A percentile compares a stretch with the other conserved stretches of the same genome.
phyloP scores from a whole-genome alignment of 2,888 invertebrate species.

The Brenthis daphne region DNA sequence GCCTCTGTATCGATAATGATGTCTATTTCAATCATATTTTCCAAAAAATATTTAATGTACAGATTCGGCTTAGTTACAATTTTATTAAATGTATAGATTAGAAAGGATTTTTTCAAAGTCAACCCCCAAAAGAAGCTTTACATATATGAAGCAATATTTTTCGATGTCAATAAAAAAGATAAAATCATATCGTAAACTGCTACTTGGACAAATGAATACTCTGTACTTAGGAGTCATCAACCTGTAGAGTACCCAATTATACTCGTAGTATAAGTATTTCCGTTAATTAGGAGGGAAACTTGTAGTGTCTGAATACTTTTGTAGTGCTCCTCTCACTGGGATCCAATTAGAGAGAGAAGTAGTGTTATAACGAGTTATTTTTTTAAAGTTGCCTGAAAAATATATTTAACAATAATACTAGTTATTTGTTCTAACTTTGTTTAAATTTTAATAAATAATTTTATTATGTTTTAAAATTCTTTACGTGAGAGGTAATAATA shows the following conservation, averaged over 20 bases:
- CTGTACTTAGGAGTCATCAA: slow-evolving; percentile 1
- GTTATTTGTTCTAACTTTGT: not conserved
- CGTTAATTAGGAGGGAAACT: slow-evolving; percentile 17
- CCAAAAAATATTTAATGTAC: no score
- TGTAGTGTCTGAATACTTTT: slow-evolving; percentile 13
- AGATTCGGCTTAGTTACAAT: no score
- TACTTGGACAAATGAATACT: slow-evolving; percentile 7
- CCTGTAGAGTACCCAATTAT: slow-evolving; percentile 6
- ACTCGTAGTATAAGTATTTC: slow-evolving; percentile 7
- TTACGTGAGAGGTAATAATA: not conserved
- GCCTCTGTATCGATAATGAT: no score
- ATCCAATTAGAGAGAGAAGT: slow-evolving; percentile 2
- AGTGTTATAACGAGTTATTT: slow-evolving; percentile 9
- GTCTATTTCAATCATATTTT: no score
- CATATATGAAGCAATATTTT: no score
- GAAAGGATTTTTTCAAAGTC: no score
- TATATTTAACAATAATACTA: not conserved
- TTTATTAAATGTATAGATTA: no score
- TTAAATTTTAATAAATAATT: not conserved
- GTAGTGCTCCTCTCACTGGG: slow-evolving; percentile 1
- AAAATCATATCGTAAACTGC: not conserved
- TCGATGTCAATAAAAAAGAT: no score
- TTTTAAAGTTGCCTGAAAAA: not conserved
- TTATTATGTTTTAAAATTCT: not conserved
- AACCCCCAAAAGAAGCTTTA: no score